These are phyloP conservation scores for Xenentodon cancila DNA, from an alignment of 2,797 vertebrate genomes.

Conservation along the genomic window DNA sequence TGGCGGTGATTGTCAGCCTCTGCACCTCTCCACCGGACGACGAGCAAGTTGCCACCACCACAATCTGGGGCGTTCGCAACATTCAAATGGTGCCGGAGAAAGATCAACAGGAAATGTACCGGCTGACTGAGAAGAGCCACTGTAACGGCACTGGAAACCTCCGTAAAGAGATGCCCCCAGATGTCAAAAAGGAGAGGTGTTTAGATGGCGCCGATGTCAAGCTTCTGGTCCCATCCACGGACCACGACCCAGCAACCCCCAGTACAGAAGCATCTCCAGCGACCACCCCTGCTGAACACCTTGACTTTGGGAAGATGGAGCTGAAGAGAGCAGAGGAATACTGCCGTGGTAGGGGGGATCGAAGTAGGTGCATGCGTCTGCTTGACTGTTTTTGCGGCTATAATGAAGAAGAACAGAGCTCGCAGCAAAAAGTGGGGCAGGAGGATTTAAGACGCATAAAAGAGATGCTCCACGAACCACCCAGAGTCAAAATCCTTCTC, in stretches of 20 bases:
- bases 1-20: slow-evolving; percentile 91
- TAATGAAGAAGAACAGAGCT: slow-evolving; percentile 80
- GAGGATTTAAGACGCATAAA: slow-evolving; percentile 85
- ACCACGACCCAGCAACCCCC: slow-evolving; percentile 79
- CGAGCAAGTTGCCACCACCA: slow-evolving; percentile 89
- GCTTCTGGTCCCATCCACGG: slow-evolving; percentile 86
- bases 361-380: slow-evolving; percentile 75
- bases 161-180: slow-evolving; percentile 76
- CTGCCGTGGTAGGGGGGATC: slow-evolving; percentile 41
- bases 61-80: slow-evolving; percentile 89
- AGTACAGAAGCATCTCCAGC: slow-evolving; percentile 88
- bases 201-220: slow-evolving; percentile 85
- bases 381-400: slow-evolving; percentile 91
- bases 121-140: slow-evolving; percentile 77
- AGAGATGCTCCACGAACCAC: slow-evolving; percentile 93
- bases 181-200: slow-evolving; percentile 82
- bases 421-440: slow-evolving; percentile 73
- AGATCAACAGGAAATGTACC: slow-evolving; percentile 74
- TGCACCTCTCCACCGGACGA: slow-evolving; percentile 88
- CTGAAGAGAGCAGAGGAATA: slow-evolving; percentile 80
- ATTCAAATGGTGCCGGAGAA: slow-evolving; percentile 61
- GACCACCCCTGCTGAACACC: slow-evolving; percentile 86
- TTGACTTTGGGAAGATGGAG: slow-evolving; percentile 82
- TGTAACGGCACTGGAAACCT: slow-evolving; percentile 67
- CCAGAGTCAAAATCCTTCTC: slow-evolving; percentile 87